Conservation (phyloP, 1,140 invertebrate genomes). For the Diorhabda sublineata region DNA sequence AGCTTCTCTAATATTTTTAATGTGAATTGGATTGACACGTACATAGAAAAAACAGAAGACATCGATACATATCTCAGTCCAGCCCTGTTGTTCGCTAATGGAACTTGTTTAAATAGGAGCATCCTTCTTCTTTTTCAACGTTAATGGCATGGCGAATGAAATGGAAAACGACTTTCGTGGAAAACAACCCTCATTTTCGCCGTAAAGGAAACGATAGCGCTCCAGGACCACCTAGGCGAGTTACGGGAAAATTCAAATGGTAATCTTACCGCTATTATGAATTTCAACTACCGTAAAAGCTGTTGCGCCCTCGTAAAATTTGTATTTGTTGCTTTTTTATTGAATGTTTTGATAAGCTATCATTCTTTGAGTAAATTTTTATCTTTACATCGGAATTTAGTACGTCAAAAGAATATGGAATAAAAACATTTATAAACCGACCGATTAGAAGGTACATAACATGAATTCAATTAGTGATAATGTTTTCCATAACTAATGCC, state of each 20-base stretch:
- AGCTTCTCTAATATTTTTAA: too few species aligned
- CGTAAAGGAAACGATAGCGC: conserved; percentile 30
- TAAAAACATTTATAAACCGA: too few species aligned
- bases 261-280: conserved; percentile 11
- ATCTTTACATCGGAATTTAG: too few species aligned
- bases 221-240: conserved; percentile 16
- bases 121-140: conserved; percentile 41
- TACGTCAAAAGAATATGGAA: too few species aligned
- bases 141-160: conserved; percentile 44
- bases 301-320: conserved; percentile 10
- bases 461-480: too few species aligned
- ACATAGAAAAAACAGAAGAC: too few species aligned
- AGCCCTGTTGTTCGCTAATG: conserved; percentile 32
- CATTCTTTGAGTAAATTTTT: background rate
- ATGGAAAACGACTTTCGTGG: conserved; percentile 42
- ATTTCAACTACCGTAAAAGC: conserved; percentile 1
- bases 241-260: conserved; percentile 18
- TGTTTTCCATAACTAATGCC: too few species aligned
- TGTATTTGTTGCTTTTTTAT: background rate
- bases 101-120: conserved; percentile 45
- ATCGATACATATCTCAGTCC: background rate
- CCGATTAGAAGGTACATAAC: too few species aligned
- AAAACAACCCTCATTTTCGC: conserved; percentile 32
- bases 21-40: too few species aligned
- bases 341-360: background rate